Base-by-base conservation (phyloP, 2,888 invertebrate genomes). In the Ectemnius lituratus region DNA sequence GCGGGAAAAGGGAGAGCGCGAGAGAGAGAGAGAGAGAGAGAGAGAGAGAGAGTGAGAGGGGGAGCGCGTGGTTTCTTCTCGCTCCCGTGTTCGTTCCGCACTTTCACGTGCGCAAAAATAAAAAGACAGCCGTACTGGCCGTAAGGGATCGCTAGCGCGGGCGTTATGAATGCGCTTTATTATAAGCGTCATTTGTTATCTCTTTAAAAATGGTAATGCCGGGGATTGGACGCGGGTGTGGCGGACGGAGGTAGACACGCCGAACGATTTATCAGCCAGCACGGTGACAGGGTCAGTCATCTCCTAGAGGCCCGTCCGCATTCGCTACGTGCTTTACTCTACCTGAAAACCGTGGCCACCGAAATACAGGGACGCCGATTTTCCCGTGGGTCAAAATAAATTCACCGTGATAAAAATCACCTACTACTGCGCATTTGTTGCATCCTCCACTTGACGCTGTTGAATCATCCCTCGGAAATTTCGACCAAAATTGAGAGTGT, bases 161-260 rank as follows among this genome's bases (percentile, higher is more conserved):
- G 76, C 70, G 76, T 78, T 76, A 64, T 83, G 79, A 87, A 85
- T 84, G 84, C 80, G 82, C 84, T 86, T 85, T 85, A 83, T 84
- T 84, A 84, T 80, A 81, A 80, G 77, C 79, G 84, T 85, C 88
- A 88, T 88, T 87, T 86, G 85, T 88, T 88, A 87, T 82, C 81
- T 83, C 79, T 85, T 86, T 84, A 86, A 86, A 86, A 88, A 88
- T 85, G 86, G 83, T 82, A 85, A 86, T 83, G 79, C 76, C 72
- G 66, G 52, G 69, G 63, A 66, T 52, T 46, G 18, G 64, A 69
- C 28, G 60, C 52, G 56, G 66, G 47, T 27, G 62, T 23, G 52
- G 71, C 64, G 73, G 67, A 63, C 52, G 73, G 75, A 62, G 67
- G 75, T 59, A 62, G 67, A 77, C 77, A 65, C 75, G 71, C 62